Conservation (phyloP, 2,797 vertebrate species). For the Clarias platycephalus region DNA sequence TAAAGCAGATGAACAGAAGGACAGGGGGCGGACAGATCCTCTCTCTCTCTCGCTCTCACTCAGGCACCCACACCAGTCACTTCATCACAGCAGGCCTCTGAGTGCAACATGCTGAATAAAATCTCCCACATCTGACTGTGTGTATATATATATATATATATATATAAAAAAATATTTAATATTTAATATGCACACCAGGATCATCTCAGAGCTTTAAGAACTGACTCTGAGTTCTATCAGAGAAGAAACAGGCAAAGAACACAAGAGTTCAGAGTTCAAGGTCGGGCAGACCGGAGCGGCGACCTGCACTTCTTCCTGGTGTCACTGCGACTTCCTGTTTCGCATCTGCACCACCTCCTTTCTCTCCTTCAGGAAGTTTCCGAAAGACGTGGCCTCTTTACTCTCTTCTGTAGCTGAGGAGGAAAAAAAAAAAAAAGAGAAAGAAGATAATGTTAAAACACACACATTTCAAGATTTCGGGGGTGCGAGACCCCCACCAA, state of each 20-base stretch:
- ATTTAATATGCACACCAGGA: background rate
- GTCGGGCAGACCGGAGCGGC: background rate
- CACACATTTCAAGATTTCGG: background rate
- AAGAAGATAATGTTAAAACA: background rate
- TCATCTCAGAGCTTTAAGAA: background rate
- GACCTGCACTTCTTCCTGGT: slow-evolving; percentile 42
- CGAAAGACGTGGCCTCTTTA: slow-evolving; percentile 83
- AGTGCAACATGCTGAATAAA: slow-evolving; percentile 8
- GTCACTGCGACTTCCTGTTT: slow-evolving; percentile 65
- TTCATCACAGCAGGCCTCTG: slow-evolving; percentile 6
- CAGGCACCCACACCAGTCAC: background rate
- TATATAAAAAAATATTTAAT: slow-evolving; percentile 24
- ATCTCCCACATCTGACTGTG: background rate
- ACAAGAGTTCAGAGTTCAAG: slow-evolving; percentile 7
- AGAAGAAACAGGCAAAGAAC: background rate
- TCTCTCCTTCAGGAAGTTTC: slow-evolving; percentile 84
- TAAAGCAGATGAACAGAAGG: slow-evolving; percentile 15
- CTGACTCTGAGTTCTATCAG: background rate
- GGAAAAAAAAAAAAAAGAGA: background rate
- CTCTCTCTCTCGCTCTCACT: background rate
- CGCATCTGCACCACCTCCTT: slow-evolving; percentile 77
- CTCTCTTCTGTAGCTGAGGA: slow-evolving; percentile 84
- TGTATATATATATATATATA: slow-evolving; percentile 7
- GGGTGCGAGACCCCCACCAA: background rate
- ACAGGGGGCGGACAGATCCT: slow-evolving; percentile 13